Percentiles rank a stretch among this genome's conserved stretches.
These are phyloP conservation scores for Synergus laeviventris DNA, from an alignment of 2,888 invertebrate genomes.

Conservation along the genomic window DNA sequence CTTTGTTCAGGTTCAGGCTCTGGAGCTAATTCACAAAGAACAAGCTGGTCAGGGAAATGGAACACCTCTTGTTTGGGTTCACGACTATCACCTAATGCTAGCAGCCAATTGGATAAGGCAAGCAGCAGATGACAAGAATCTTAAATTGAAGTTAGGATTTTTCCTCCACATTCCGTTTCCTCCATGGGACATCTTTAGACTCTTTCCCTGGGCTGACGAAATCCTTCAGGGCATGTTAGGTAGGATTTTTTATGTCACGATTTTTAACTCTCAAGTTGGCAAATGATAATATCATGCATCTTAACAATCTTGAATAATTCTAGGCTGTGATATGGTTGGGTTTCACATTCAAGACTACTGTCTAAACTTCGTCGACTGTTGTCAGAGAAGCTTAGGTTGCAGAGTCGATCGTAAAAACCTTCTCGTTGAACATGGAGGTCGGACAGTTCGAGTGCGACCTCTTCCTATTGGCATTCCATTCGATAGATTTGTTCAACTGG, in stretches of 20 bases:
- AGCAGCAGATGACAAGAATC: conserved; percentile 86
- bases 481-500: conserved; percentile 89
- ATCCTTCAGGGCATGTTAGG: conserved; percentile 93
- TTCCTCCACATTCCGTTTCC: conserved; percentile 97
- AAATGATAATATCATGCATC: neutral
- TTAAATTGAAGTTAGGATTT: conserved; percentile 90
- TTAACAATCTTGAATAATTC: conserved; percentile 1
- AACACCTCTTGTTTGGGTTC: conserved; percentile 92
- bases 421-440: conserved; percentile 90
- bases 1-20: conserved; percentile 64
- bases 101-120: conserved; percentile 94
- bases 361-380: conserved; percentile 93
- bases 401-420: conserved; percentile 92
- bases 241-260: conserved; percentile 65
- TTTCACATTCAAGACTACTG: conserved; percentile 95
- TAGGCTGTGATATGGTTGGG: conserved; percentile 94
- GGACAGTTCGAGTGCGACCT: conserved; percentile 89
- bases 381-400: conserved; percentile 90
- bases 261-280: neutral
- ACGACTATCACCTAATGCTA: conserved; percentile 95
- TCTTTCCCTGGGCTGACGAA: conserved; percentile 96
- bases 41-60: conserved; percentile 69
- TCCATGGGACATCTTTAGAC: conserved; percentile 93
- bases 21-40: conserved; percentile 68
- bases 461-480: conserved; percentile 94